A percentile compares a stretch with the other conserved stretches of the same genome.
Evolutionary conservation across 2,888 invertebrate genomes (phyloP).

Genomic region (Drosophila helvetica): DNA sequence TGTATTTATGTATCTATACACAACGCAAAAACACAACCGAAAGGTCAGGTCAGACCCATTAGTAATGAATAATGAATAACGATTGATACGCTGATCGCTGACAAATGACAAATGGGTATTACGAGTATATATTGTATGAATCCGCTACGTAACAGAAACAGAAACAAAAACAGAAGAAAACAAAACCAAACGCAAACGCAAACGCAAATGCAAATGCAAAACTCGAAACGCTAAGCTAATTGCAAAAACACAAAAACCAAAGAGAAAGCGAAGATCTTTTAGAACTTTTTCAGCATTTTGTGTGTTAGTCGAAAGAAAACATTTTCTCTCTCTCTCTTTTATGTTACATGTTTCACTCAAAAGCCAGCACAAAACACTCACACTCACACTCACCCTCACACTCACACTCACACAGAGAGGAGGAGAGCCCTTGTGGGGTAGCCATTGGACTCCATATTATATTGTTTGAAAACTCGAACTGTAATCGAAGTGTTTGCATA

Average conservation of each 20-base stretch:
- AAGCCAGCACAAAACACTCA: conserved; percentile 41
- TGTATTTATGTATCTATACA: conserved; percentile 80
- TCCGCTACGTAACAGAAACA: conserved; percentile 55
- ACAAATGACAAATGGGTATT: neutral
- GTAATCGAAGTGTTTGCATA: conserved; percentile 35
- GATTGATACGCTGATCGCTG: neutral
- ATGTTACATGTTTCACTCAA: conserved; percentile 45
- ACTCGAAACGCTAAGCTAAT: conserved; percentile 47
- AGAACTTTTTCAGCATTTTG: conserved; percentile 58
- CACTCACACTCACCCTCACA: neutral
- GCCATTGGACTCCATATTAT: conserved; percentile 16
- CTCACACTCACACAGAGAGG: conserved; percentile 9
- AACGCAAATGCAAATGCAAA: conserved; percentile 41
- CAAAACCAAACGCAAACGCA: conserved; percentile 31
- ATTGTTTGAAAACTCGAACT: neutral
- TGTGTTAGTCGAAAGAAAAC: conserved; percentile 45
- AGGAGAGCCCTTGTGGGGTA: conserved; percentile 19
- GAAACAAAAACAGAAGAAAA: conserved; percentile 28
- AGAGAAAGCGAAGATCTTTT: conserved; percentile 30
- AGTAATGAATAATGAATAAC: neutral
- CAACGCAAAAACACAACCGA: conserved; percentile 42
- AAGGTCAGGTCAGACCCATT: neutral
- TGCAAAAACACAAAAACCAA: conserved; percentile 29
- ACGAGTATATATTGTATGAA: conserved; percentile 34
- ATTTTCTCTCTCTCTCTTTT: conserved; percentile 49